Evolutionary conservation across 2,888 invertebrate genomes (phyloP).

Genomic region (Ochlodes sylvanus): DNA sequence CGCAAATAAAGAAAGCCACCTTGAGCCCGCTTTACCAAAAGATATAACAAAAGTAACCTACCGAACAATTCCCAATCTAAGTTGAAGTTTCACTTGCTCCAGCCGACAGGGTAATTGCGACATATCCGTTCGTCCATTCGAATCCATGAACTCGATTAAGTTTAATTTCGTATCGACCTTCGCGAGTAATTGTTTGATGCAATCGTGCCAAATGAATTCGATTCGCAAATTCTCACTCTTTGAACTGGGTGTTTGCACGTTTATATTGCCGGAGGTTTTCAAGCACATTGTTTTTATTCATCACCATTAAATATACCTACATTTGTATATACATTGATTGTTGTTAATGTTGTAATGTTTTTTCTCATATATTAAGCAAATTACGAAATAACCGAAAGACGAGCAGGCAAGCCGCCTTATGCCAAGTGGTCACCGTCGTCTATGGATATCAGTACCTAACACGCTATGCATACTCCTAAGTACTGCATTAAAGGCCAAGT

Average conservation of each 20-base stretch:
- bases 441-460: too few relatives aligned
- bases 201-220: constrained; percentile 46
- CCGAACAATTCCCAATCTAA: constrained; percentile 50
- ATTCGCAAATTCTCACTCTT: constrained; percentile 49
- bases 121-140: constrained; percentile 63
- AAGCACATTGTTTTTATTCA: neutral
- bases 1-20: neutral
- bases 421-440: too few relatives aligned
- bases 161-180: constrained; percentile 57
- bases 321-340: too few relatives aligned
- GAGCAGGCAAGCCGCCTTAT: too few relatives aligned
- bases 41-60: constrained; percentile 30
- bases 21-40: constrained; percentile 20
- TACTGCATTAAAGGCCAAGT: too few relatives aligned
- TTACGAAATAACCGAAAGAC: too few relatives aligned
- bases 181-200: constrained; percentile 62
- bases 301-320: neutral
- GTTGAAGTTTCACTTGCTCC: constrained; percentile 61
- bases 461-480: too few relatives aligned
- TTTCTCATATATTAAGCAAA: too few relatives aligned
- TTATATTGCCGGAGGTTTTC: neutral
- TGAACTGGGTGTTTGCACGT: neutral
- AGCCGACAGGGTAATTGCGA: constrained; percentile 74
- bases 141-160: constrained; percentile 52
- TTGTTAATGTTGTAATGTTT: too few relatives aligned